phyloP scores from a whole-genome alignment of 2,888 invertebrate genomes.

The Hyalella azteca region DNA sequence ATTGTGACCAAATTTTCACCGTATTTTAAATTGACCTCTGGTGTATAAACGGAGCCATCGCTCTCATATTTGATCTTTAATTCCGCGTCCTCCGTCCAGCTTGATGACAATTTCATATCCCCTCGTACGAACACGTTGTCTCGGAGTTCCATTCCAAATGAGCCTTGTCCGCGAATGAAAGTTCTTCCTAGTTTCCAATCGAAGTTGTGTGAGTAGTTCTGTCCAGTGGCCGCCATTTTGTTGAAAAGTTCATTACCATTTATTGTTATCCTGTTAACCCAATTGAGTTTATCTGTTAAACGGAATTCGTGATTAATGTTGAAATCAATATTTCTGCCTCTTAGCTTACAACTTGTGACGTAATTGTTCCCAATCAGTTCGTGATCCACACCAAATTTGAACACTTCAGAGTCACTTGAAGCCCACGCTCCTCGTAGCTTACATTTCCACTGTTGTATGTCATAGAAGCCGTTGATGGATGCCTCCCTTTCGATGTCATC shows the following conservation, averaged over 20 bases:
- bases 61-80: neutral
- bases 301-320: neutral
- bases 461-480: neutral
- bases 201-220: neutral
- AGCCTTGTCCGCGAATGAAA: constrained; percentile 13
- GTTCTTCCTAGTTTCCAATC: constrained; percentile 2
- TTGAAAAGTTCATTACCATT: neutral
- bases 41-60: neutral
- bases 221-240: neutral
- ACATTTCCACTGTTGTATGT: neutral
- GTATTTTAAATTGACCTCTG: neutral
- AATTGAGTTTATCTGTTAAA: neutral
- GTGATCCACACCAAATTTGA: constrained; percentile 8
- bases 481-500: neutral
- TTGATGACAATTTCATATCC: neutral
- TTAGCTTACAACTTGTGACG: neutral
- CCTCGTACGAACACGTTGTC: neutral
- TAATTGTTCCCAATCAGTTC: neutral
- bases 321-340: neutral
- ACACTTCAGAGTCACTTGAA: neutral
- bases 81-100: neutral
- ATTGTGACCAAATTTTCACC: neutral
- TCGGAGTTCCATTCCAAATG: neutral
- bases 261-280: neutral
- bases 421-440: neutral